Percentiles rank a stretch among this genome's conserved stretches.
These are phyloP conservation scores for Drosophila bifasciata DNA, from an alignment of 1,140 invertebrate species.

Conservation along the genomic window DNA sequence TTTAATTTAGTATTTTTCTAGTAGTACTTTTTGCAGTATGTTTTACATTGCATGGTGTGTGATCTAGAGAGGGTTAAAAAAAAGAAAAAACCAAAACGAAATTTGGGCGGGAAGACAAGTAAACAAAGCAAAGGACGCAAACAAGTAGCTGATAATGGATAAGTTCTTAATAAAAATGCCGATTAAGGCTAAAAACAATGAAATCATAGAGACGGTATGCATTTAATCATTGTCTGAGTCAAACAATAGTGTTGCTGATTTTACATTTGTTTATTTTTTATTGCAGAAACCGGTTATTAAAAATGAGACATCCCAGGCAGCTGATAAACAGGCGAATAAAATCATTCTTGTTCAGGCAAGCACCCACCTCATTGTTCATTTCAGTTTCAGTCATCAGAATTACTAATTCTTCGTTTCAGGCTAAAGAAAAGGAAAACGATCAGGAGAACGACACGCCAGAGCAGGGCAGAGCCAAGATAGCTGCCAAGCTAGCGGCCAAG, in stretches of 20 bases:
- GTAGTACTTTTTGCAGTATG: neutral
- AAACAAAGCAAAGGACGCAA: neutral
- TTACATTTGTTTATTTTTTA: fast-evolving
- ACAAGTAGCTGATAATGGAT: conserved; percentile 37
- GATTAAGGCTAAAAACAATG: conserved; percentile 26
- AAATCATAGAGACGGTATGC: conserved; percentile 22
- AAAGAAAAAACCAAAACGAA: too few species aligned
- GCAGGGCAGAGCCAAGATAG: conserved; percentile 9
- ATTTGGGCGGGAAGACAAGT: conserved; percentile 45
- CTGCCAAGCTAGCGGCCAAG: conserved; percentile 25
- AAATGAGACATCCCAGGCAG: conserved; percentile 30
- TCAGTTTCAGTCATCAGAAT: too few species aligned
- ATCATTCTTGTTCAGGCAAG: conserved; percentile 15
- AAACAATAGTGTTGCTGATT: too few species aligned
- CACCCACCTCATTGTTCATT: too few species aligned
- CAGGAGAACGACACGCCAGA: conserved; percentile 34
- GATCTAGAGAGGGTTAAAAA: too few species aligned
- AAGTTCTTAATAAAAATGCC: conserved; percentile 66
- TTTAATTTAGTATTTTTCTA: neutral
- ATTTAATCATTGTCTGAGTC: neutral
- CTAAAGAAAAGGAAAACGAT: conserved; percentile 31
- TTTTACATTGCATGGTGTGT: too few species aligned
- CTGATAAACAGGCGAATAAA: neutral
- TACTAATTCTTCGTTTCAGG: neutral
- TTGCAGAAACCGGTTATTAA: conserved; percentile 16